Base-by-base conservation (phyloP, 1,140 invertebrate genomes). In the Eriosoma lanigerum region DNA sequence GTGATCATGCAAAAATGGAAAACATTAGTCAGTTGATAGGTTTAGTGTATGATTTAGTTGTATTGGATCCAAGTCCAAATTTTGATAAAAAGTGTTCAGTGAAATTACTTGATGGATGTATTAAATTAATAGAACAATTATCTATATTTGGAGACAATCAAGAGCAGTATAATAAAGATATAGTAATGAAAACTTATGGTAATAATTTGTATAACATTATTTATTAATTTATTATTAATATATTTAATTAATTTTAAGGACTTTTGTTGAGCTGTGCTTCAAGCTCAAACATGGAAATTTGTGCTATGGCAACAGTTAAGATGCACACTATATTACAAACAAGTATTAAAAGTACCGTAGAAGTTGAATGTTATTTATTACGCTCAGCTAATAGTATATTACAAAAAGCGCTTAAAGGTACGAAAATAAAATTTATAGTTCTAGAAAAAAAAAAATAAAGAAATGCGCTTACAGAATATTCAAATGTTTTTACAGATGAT, bases 321-420 rank as follows among this genome's bases (percentile, higher is more conserved):
- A 85, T 91, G n/a, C 89, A 90, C 84, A 86, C 87, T 21, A 85
- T 90, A 68, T 84, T 91, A 15, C 89, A 90, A 83, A 89, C 88
- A 66, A 86, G 89, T 68, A 84, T 86, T 64, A 86, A 88, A 19
- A 87, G 86, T 72, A 88, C 87, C 83, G 85, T 87, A 5, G 87
- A 88, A 46, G 89, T 90, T 84, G 86, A 88, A 0, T 88, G 88
- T 1, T 90, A 87, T 83, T 83, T 90, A 0, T 84, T 90, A 32
- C 87, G 84, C 29, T 85, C 84, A 80, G 84, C 87, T 21, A 87
- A 87, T 56, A 83, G 83, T 50, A 86, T 86, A 58, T 73, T 87
- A 46, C 84, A 86, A 62, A 85, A 84, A 83, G 85, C 86, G 50
- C 84, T 87, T 38, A 84, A 87, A 84, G 85, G 86, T 87, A 82